A percentile compares a stretch with the other conserved stretches of the same genome.
phyloP scores from a whole-genome alignment of 2,888 invertebrate species.

The Polymixis lichenea region DNA sequence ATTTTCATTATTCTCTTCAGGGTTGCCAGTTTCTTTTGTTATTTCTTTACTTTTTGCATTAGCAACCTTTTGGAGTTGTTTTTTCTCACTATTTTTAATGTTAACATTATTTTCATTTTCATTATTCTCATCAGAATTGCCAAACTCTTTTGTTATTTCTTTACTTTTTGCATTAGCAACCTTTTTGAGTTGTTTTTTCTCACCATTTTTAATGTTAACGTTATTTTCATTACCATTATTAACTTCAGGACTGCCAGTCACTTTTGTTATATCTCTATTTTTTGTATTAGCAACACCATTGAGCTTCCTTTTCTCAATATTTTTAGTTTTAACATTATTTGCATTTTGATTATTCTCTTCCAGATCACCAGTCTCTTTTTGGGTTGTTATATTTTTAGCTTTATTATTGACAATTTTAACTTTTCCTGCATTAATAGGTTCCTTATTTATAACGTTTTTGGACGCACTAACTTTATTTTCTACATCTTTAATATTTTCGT shows the following conservation, averaged over 20 bases:
- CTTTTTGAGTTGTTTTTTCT: conserved; percentile 9
- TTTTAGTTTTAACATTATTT: conserved; percentile 6
- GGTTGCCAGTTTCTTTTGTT: background rate
- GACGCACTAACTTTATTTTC: background rate
- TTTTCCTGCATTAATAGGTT: background rate
- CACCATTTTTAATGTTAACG: conserved; percentile 1
- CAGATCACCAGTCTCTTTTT: background rate
- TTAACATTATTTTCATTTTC: background rate
- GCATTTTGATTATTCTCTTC: background rate
- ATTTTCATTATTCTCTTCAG: background rate
- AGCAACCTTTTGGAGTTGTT: conserved; percentile 5
- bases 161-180: conserved; percentile 30
- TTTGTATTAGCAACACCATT: conserved; percentile 25
- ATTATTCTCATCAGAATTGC: background rate
- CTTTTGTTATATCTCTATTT: conserved; percentile 20
- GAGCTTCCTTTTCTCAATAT: background rate
- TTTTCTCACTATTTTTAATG: conserved; percentile 8
- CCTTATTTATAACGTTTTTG: conserved; percentile 7
- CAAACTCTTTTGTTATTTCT: background rate
- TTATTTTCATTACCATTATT: background rate
- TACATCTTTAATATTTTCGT: background rate
- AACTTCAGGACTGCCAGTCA: background rate
- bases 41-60: conserved; percentile 32
- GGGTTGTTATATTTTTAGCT: conserved; percentile 18
- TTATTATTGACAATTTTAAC: conserved; percentile 10